phyloP scores from a whole-genome alignment of 2,797 vertebrate genomes.

The Takifugu rubripes region DNA sequence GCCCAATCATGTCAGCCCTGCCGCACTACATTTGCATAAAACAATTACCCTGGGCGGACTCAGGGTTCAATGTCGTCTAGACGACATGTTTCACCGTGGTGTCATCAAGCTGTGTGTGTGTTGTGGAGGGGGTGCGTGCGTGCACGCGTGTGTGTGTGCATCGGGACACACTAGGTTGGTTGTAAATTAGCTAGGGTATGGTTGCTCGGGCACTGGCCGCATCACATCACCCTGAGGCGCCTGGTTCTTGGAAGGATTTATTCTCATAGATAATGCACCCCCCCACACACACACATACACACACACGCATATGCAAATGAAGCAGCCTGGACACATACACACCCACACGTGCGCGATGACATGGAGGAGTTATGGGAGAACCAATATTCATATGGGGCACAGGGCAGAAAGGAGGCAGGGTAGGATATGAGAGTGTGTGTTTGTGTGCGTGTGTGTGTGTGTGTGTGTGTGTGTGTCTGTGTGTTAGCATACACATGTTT shows the following conservation, averaged over 20 bases:
- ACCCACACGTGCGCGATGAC: constrained; percentile 71
- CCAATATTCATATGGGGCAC: constrained; percentile 82
- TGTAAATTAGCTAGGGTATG: constrained; percentile 89
- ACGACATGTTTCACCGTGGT: constrained; percentile 87
- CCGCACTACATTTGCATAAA: constrained; percentile 87
- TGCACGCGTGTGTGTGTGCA: constrained; percentile 4
- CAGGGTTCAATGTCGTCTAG: constrained; percentile 88
- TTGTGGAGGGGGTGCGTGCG: constrained; percentile 31
- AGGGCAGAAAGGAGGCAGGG: constrained; percentile 50
- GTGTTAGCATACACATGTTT: constrained; percentile 16
- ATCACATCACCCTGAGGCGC: constrained; percentile 82
- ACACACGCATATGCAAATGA: constrained; percentile 59
- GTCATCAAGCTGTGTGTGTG: constrained; percentile 74
- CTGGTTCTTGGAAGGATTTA: constrained; percentile 90
- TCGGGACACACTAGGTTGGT: constrained; percentile 80
- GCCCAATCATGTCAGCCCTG: constrained; percentile 76
- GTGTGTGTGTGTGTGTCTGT: constrained; percentile 22
- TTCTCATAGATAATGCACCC: constrained; percentile 96
- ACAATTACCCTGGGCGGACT: constrained; percentile 85
- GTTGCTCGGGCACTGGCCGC: constrained; percentile 83
- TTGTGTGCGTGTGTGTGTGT: constrained; percentile 21
- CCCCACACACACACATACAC: constrained; percentile 51
- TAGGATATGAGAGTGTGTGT: constrained; percentile 21
- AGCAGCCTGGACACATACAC: constrained; percentile 28
- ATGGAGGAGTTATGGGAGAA: constrained; percentile 87